Evolutionary conservation across 2,113 vertebrate genomes (phyloP).

Genomic region (Thomomys bottae): DNA sequence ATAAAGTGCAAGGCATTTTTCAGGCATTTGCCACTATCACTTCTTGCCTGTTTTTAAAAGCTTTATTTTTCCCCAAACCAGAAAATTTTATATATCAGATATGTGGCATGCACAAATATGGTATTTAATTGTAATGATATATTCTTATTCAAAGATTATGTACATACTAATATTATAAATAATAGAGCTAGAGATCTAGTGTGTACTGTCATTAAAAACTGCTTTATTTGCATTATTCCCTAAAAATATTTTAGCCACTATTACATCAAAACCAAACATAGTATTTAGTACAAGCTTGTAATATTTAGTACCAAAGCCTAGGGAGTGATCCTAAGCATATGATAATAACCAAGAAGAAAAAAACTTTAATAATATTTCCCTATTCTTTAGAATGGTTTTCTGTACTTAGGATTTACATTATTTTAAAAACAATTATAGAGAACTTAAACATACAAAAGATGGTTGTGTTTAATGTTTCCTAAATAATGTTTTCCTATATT

Average conservation of each 20-base stretch:
- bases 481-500: background rate
- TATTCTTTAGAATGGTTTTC: background rate
- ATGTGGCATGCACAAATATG: background rate
- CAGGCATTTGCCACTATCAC: background rate
- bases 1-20: background rate
- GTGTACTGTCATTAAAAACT: background rate
- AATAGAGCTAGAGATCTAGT: background rate
- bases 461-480: background rate
- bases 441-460: background rate
- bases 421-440: slow-evolving; percentile 1
- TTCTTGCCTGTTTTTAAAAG: background rate
- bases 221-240: background rate
- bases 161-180: background rate
- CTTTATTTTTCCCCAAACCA: slow-evolving; percentile 11
- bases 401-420: background rate
- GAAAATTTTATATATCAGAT: background rate
- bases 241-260: slow-evolving; percentile 20
- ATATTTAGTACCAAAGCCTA: background rate
- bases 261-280: background rate
- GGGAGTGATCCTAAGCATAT: background rate
- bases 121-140: background rate
- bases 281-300: background rate
- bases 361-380: background rate
- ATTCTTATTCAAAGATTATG: background rate
- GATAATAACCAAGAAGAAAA: background rate